A percentile compares a stretch with the other conserved stretches of the same genome.
Conservation (phyloP, 2,113 vertebrate species). For the Mandrillus leucophaeus region DNA sequence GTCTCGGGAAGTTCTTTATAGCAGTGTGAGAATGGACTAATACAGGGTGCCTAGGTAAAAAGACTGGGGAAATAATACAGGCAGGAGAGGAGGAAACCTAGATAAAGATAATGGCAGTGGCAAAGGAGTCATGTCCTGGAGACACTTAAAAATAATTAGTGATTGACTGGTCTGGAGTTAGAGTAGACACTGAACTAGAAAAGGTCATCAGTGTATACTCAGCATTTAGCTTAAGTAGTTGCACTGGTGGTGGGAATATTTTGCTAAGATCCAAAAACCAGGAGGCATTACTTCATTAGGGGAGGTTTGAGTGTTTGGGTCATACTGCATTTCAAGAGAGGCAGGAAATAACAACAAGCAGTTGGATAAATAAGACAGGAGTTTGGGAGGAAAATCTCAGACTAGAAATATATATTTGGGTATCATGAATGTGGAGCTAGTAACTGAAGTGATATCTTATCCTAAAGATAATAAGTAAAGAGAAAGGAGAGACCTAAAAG, state of each 20-base stretch:
- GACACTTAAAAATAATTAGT: not conserved
- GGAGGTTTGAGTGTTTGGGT: not conserved
- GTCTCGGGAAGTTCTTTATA: too few species aligned
- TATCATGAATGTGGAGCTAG: not conserved
- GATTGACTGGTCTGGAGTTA: fast-evolving
- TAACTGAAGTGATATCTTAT: not conserved
- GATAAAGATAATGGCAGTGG: not conserved
- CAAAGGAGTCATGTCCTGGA: not conserved
- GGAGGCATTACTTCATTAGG: not conserved
- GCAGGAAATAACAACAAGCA: not conserved
- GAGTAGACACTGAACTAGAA: not conserved
- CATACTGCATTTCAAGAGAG: not conserved
- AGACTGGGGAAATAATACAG: not conserved
- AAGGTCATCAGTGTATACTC: not conserved
- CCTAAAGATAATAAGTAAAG: not conserved
- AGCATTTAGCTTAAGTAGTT: not conserved
- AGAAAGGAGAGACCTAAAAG: not conserved
- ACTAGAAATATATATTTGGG: not conserved
- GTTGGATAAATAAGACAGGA: not conserved
- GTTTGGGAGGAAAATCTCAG: not conserved
- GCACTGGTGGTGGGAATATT: not conserved
- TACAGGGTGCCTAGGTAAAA: not conserved
- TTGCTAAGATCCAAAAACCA: not conserved
- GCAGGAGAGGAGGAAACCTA: not conserved
- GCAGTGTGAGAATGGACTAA: too few species aligned